Base-by-base conservation (phyloP, 2,888 invertebrate species). In the Lumbricus terrestris region DNA sequence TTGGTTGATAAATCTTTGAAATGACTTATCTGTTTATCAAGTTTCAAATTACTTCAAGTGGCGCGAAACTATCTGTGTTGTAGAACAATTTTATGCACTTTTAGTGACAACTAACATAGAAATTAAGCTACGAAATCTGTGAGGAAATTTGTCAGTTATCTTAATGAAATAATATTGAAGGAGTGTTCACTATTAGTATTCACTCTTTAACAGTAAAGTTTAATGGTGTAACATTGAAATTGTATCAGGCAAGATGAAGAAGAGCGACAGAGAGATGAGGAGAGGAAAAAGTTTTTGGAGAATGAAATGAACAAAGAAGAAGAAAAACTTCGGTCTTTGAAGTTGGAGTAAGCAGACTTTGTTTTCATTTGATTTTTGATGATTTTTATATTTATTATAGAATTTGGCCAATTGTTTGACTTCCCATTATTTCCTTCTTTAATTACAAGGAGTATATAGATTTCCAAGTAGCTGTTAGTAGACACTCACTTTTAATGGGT, bases 61-160 rank as follows among this genome's bases (percentile, higher is more conserved):
- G 69, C 23, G 20, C 23, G 20, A 47, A 47, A 47, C 4, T 47
- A 47, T 47, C 47, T 47, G 47, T 47, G 23, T 47, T 16, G 47
- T 47, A 23, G 47, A 47, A 47, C 23, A 47, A 47, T n/a, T n/a
- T n/a, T n/a, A 47, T 94, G 96, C 97, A 47, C 23, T 47, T 69
- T n/a, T 69, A 69, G 69, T 29, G 29, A 69, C 29, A 69, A 69
- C 69, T 69, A 69, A 69, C 29, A 69, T n/a, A 69, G 29, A 69
- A 69, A 69, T 69, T 69, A n/a, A n/a, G 69, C 69, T n/a, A 69
- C 29, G 69, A 69, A 69, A n/a, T 69, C 69, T n/a, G 8, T 69
- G 29, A 69, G 13, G 69, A 69, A n/a, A 69, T 69, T n/a, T 69
- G 8, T 69, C 69, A n/a, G 1, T 29, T n/a, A n/a, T 69, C 69